Base-by-base conservation (phyloP, 2,888 invertebrate species). In the Cephus runcator region DNA sequence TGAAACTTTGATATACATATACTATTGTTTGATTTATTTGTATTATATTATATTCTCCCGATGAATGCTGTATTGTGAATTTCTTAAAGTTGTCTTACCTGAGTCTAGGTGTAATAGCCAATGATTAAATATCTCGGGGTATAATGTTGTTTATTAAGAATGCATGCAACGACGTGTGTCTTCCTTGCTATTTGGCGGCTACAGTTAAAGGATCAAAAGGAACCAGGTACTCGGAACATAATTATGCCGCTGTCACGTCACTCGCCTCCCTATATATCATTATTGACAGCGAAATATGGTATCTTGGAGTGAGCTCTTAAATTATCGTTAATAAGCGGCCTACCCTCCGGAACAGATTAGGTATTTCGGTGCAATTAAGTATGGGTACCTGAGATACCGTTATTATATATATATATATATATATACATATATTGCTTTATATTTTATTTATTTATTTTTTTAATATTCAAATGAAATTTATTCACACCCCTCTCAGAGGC, bases 331-430 rank as follows among this genome's bases (percentile, higher is more conserved):
- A 86, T 87, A 81, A 74, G 69, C 11, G 35, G 69, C 69, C 73
- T 78, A 73, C 76, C 76, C 69, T 74, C 9, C 56, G 56, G 77
- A 76, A 76, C 74, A 76, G 77, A 81, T 81, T 79, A 77, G 77
- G 81, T 79, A 84, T 86, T 83, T 84, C 79, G 75, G 81, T 56
- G 81, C 83, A 87, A 83, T 85, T 87, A 83, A 77, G 74, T 56
- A 4, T 12, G 33, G 75, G 34, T 73, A 73, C 36, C n/a, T 76
- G 68, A 33, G 56, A 56, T 23, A 31, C 71, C 71, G 71, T 71
- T 34, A 11, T 71, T 23, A 23, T 23, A 23, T 56, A 4, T 40
- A 40, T 36, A 15, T 40, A 40, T 40, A 23, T 56, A 31, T 31
- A 31, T 31, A 23, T 56, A 31, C 1, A 31, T 31, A 23, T 40